Base-by-base conservation (phyloP, 1,140 invertebrate genomes). In the Sinella curviseta region DNA sequence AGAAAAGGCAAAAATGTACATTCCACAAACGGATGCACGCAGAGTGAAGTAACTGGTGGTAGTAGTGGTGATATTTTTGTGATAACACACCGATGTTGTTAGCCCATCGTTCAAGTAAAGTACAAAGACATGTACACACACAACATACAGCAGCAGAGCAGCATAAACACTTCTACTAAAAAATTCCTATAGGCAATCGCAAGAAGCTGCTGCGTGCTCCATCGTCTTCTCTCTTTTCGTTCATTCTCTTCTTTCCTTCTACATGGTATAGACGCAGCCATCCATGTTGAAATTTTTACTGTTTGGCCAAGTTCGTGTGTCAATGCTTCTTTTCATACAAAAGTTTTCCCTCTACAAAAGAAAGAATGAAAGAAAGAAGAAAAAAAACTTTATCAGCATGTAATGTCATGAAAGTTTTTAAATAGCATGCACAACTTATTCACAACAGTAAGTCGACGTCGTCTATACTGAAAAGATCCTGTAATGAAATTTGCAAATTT, bases 241-340 rank as follows among this genome's bases (percentile, higher is more conserved):
- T 70, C 14, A 12, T 33, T 70, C 65, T 33, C 31, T 33, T 70
- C 14, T n/a, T 65, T 65, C 65, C 31, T 70, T 31, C 31, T 70
- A 31, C 31, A 33, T 70, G 31, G 65, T 70, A 70, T 31, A 70
- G 28, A 70, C 28, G 26, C 65, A 70, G 65, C 65, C 65, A 70
- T 70, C 65, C 65, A 70, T 70, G 65, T 70, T 70, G 65, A 70
- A 70, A 70, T 31, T 70, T 70, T 70, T 33, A 70, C 65, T 70
- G 65, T 70, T 70, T 70, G 65, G 65, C 65, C 65, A 70, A 70
- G 65, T 70, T 70, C 65, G 65, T 70, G 65, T 70, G 65, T 70
- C 65, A 70, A 70, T 70, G 65, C 65, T 70, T 70, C 65, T 70
- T 17, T 70, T 70, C 65, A 31, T 33, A 70, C 30, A n/a, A 70